A percentile compares a stretch with the other conserved stretches of the same genome.
Evolutionary conservation across 2,797 vertebrate species (phyloP).

Genomic region (Pseudochirops corinnae): DNA sequence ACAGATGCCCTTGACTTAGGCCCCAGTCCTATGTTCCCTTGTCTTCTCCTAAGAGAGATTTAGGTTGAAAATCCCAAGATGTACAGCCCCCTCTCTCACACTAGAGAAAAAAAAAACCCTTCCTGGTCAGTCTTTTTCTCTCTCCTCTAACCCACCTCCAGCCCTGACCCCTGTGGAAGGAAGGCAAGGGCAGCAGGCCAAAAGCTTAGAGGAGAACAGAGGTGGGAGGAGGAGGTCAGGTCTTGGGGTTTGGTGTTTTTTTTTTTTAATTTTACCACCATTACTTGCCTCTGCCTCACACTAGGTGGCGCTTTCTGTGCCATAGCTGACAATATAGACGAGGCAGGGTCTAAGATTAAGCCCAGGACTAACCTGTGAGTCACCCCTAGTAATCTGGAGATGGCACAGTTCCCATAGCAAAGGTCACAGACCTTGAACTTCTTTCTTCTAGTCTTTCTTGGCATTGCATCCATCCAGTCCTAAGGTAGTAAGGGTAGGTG

Average conservation of each 20-base stretch:
- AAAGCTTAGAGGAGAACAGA: neutral
- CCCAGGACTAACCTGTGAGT: neutral
- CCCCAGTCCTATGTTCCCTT: neutral
- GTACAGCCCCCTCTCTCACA: neutral
- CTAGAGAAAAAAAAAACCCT: neutral
- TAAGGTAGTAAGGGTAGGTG: neutral
- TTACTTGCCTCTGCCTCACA: neutral
- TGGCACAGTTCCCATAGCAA: neutral
- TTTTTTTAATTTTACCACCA: neutral
- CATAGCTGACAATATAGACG: neutral
- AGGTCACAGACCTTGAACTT: neutral
- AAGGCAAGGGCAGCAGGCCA: neutral
- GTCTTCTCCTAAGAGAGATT: neutral
- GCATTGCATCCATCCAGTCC: neutral
- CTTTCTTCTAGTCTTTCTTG: neutral
- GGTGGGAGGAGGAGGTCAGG: neutral
- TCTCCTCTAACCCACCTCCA: neutral
- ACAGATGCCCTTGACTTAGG: neutral
- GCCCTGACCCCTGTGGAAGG: neutral
- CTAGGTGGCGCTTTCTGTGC: neutral
- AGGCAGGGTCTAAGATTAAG: neutral
- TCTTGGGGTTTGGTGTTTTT: neutral
- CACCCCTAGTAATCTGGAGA: neutral
- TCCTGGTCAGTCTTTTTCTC: neutral
- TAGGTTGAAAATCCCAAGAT: neutral